These are phyloP conservation scores for Drosophila longiperda DNA, from an alignment of 2,888 invertebrate genomes.

Conservation along the genomic window DNA sequence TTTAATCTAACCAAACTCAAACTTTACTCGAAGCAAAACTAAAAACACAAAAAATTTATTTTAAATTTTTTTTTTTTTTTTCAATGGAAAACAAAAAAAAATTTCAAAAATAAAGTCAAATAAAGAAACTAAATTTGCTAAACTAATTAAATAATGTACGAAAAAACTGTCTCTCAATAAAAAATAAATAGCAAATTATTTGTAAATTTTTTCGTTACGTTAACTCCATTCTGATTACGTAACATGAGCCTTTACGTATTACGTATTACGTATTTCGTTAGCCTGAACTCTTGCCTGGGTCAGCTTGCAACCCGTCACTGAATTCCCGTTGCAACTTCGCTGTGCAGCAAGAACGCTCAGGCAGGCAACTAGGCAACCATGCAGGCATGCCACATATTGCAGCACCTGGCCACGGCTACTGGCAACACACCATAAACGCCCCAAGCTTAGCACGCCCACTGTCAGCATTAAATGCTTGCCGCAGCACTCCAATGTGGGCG, in stretches of 20 bases:
- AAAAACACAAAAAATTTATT: not conserved
- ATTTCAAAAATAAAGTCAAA: not conserved
- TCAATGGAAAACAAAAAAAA: not conserved
- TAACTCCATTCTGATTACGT: not conserved
- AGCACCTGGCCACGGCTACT: not conserved
- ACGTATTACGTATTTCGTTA: not conserved
- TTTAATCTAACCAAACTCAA: not conserved
- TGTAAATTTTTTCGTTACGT: not conserved
- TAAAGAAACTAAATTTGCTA: not conserved
- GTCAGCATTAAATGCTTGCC: not conserved
- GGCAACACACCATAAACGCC: not conserved
- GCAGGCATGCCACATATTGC: constrained; percentile 3
- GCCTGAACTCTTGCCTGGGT: not conserved
- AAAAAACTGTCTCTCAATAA: not conserved
- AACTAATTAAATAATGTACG: not conserved
- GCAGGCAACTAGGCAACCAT: not conserved
- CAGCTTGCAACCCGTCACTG: not conserved
- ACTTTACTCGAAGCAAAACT: not conserved
- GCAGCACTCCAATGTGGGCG: not conserved
- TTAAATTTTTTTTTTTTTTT: not conserved
- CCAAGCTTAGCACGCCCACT: not conserved
- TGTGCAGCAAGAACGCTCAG: not conserved
- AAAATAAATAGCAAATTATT: too few relatives aligned
- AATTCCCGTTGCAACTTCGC: not conserved
- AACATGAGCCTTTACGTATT: not conserved